Base-by-base conservation (phyloP, 2,888 invertebrate genomes). In the Coremacera marginata region DNA sequence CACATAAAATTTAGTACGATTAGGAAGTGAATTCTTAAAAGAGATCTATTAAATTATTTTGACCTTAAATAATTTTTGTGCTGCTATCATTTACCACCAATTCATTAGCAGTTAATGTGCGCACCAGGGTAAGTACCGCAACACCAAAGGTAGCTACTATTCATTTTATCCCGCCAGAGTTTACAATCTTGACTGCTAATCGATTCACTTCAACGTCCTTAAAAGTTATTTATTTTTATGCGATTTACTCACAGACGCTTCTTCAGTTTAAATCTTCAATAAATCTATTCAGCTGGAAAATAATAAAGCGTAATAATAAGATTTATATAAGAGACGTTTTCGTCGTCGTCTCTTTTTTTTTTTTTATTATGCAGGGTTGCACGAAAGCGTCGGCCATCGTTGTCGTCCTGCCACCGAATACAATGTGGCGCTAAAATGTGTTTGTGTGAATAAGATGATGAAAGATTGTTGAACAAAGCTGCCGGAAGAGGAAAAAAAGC, bases 211-310 rank as follows among this genome's bases (percentile, higher is more conserved):
- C 22, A 16, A 67, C 51, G 55, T 65, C 55, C 52, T 67, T 67
- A 37, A 67, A 74, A 65, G 74, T 74, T 67, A 74, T 74, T 74
- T 67, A 65, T 74, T 74, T 67, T 65, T 37, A 34, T 74, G 74
- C 67, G 31, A 74, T 74, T 65, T 37, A 37, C 65, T 65, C 25
- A 71, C 49, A 49, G 44, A 19, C 37, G 67, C 67, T 49, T 27
- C 55, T 19, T 37, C 51, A 19, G 55, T 52, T 67, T 52, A 52
- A 67, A 55, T 67, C 74, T 49, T 25, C 65, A 67, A 83, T 81
- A 81, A 82, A 83, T 82, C 81, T 75, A 67, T 55, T 75, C 76
- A 63, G 74, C 73, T 79, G 76, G 80, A 81, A 82, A 82, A 82
- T 80, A 81, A 80, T 81, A 78, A 77, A 79, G 79, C 79, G 75